phyloP scores from a whole-genome alignment of 2,888 invertebrate species.

The Chaitophorus viminalis region DNA sequence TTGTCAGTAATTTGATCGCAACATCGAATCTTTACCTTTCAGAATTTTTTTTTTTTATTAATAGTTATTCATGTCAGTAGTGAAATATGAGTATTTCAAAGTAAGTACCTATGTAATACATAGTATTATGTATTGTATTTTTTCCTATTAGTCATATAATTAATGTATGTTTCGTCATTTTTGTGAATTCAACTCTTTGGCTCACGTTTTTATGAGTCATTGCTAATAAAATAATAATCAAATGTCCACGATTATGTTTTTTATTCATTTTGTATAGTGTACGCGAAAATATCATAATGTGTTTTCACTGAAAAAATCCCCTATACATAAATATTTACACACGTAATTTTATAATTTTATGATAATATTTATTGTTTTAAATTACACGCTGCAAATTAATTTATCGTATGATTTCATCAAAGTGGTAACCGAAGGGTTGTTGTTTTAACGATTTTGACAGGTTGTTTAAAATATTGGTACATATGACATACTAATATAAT shows the following conservation, averaged over 20 bases:
- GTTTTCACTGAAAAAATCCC: too few species aligned
- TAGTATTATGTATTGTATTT: too few species aligned
- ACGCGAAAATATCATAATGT: neutral
- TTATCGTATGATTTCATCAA: neutral
- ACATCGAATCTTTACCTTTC: too few species aligned
- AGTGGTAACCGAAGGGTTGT: neutral
- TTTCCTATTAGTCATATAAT: too few species aligned
- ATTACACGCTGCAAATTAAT: neutral
- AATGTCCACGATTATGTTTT: neutral
- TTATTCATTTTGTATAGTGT: neutral
- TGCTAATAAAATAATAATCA: neutral
- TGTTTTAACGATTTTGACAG: neutral
- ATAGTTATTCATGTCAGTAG: too few species aligned
- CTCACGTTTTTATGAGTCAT: neutral
- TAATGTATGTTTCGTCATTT: too few species aligned
- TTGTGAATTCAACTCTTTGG: too few species aligned
- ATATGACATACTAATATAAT: neutral
- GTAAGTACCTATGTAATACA: too few species aligned
- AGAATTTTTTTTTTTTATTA: too few species aligned
- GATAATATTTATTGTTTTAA: neutral
- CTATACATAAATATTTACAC: neutral
- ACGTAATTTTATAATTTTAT: neutral
- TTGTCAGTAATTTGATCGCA: too few species aligned
- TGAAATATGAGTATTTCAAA: too few species aligned
- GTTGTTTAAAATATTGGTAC: neutral